These are phyloP conservation scores for Gadopsis marmoratus DNA, from an alignment of 2,797 vertebrate genomes.

Conservation along the genomic window DNA sequence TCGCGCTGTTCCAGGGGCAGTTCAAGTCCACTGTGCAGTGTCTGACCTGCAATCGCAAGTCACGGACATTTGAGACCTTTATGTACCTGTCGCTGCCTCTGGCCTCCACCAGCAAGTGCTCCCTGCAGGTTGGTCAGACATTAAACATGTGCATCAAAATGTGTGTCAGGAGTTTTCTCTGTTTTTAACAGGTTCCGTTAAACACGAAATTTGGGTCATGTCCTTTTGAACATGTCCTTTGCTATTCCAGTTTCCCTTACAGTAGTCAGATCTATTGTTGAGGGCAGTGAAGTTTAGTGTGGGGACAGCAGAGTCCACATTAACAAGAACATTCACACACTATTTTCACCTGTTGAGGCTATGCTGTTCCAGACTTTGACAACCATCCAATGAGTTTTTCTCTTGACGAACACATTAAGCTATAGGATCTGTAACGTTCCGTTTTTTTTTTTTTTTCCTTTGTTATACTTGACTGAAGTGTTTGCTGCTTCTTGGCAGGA, in stretches of 20 bases:
- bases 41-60: slow-evolving; percentile 95
- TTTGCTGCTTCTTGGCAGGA: slow-evolving; percentile 83
- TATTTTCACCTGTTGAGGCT: background rate
- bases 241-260: background rate
- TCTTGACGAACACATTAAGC: background rate
- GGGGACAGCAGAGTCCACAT: too few relatives aligned
- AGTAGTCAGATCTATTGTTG: background rate
- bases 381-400: background rate
- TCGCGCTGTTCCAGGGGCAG: slow-evolving; percentile 97
- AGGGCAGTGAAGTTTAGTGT: background rate
- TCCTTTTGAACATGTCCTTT: too few relatives aligned
- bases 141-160: background rate
- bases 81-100: slow-evolving; percentile 97
- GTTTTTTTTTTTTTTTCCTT: background rate
- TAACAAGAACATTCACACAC: background rate
- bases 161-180: background rate
- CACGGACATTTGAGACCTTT: slow-evolving; percentile 97
- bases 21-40: slow-evolving; percentile 99
- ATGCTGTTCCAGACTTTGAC: background rate
- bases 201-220: background rate
- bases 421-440: background rate
- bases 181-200: background rate
- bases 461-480: background rate
- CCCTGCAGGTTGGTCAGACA: slow-evolving; percentile 89
- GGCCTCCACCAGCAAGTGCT: slow-evolving; percentile 94